Percentiles rank a stretch among this genome's conserved stretches.
Conservation (phyloP, 2,888 invertebrate species). For the Lissonota sp. region DNA sequence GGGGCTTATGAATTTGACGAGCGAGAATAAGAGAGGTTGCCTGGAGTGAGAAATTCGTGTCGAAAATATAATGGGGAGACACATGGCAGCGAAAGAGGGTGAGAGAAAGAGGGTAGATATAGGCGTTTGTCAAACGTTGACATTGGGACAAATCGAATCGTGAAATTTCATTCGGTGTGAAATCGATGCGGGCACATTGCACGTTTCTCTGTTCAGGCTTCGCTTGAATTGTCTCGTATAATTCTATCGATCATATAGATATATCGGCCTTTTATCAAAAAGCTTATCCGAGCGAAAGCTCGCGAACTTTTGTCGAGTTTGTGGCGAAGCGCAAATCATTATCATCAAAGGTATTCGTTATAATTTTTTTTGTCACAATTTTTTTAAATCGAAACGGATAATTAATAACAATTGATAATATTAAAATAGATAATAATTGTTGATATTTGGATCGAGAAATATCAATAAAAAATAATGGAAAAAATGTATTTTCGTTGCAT, state of each 20-base stretch:
- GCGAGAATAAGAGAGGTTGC: background rate
- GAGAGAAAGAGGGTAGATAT: conserved; percentile 3
- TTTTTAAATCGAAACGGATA: too few species aligned
- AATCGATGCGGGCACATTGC: conserved; percentile 45
- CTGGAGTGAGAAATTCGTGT: background rate
- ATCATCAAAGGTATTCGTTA: background rate
- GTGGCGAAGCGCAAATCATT: conserved; percentile 17
- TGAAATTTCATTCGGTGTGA: conserved; percentile 50
- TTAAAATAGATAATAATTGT: too few species aligned
- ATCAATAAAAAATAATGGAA: too few species aligned
- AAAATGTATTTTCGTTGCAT: too few species aligned
- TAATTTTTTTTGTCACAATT: too few species aligned
- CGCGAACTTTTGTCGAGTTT: background rate
- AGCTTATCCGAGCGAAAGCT: conserved; percentile 14
- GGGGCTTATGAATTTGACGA: background rate
- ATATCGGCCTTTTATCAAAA: conserved; percentile 29
- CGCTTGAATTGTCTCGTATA: conserved; percentile 24
- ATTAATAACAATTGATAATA: too few species aligned
- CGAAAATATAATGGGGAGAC: conserved; percentile 15
- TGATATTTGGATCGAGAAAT: conserved; percentile 6
- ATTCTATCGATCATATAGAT: conserved; percentile 49
- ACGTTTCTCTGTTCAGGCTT: conserved; percentile 10
- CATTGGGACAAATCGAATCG: conserved; percentile 23
- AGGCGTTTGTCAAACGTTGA: conserved; percentile 41
- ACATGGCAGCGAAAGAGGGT: background rate